Evolutionary conservation across 2,113 vertebrate species (phyloP).

Genomic region (Psammodynastes pulverulentus): DNA sequence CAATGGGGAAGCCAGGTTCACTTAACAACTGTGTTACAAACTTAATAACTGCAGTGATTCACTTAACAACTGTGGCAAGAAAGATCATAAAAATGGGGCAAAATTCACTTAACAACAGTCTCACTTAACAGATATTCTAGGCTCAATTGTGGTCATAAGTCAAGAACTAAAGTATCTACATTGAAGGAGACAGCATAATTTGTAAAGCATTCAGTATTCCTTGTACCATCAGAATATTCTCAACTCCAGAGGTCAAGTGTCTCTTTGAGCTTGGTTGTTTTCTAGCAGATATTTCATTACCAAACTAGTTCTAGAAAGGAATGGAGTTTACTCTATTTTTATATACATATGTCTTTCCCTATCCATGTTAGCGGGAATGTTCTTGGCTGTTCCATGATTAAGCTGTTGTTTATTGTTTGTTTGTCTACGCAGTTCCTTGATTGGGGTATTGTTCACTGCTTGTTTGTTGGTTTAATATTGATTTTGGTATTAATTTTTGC

Average conservation of each 20-base stretch:
- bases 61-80: background rate
- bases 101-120: background rate
- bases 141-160: background rate
- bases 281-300: background rate
- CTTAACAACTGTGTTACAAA: background rate
- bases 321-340: background rate
- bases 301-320: background rate
- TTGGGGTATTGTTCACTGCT: background rate
- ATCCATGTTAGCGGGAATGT: background rate
- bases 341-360: background rate
- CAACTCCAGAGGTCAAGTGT: background rate
- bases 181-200: background rate
- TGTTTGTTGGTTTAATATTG: background rate
- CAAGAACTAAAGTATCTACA: background rate
- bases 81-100: background rate
- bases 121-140: background rate
- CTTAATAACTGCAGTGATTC: background rate
- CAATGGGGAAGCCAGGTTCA: background rate
- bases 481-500: background rate
- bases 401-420: background rate
- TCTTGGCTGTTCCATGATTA: background rate
- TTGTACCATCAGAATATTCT: background rate
- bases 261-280: background rate
- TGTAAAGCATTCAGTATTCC: background rate
- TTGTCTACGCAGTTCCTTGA: background rate